Percentiles rank a stretch among this genome's conserved stretches.
phyloP scores from a whole-genome alignment of 2,797 vertebrate species.

The Tapirus indicus region DNA sequence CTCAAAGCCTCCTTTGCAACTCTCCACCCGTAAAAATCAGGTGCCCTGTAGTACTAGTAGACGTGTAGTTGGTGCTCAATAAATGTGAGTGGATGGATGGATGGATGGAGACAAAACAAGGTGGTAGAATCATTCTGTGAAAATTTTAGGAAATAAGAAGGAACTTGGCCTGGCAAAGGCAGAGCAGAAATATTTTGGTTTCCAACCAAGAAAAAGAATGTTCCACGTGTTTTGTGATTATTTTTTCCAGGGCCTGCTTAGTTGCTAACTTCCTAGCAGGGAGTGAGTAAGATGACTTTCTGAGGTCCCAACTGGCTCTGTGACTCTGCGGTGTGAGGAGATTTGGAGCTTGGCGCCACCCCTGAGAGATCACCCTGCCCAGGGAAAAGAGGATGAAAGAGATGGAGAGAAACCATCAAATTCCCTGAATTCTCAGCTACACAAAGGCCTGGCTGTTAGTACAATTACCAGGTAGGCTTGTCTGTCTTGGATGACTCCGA shows the following conservation, averaged over 20 bases:
- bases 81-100: neutral
- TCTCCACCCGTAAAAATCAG: neutral
- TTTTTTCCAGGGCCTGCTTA: neutral
- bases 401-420: neutral
- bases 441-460: neutral
- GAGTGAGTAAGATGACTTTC: neutral
- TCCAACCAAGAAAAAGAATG: neutral
- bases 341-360: neutral
- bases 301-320: neutral
- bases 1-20: neutral
- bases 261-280: neutral
- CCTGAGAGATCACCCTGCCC: neutral
- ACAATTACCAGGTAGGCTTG: neutral
- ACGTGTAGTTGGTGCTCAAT: neutral
- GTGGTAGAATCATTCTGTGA: neutral
- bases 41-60: neutral
- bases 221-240: neutral
- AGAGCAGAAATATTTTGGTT: slow-evolving; percentile 20
- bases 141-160: slow-evolving; percentile 3
- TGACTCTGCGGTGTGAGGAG: neutral
- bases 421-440: neutral
- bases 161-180: neutral
- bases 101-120: neutral
- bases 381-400: neutral
- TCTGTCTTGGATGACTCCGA: neutral